Conservation (phyloP, 2,797 vertebrate species). For the Apogon talboti region DNA sequence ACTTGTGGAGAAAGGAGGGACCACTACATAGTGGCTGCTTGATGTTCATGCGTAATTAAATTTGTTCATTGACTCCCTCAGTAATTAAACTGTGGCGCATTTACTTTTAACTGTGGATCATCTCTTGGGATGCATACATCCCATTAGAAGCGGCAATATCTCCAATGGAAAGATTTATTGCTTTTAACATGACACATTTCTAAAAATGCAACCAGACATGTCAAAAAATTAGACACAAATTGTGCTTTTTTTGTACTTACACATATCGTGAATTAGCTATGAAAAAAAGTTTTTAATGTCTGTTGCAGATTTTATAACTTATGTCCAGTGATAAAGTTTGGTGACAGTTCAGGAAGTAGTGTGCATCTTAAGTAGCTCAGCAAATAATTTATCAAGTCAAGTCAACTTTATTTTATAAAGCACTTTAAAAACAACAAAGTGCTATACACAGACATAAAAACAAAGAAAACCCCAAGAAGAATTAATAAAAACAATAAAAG, state of each 20-base stretch:
- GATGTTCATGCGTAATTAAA: slow-evolving; percentile 73
- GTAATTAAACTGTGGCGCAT: slow-evolving; percentile 59
- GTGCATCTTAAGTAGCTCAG: background rate
- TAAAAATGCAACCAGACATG: slow-evolving; percentile 1
- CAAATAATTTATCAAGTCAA: no score
- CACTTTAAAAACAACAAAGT: no score
- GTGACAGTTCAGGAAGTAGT: background rate
- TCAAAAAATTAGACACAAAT: background rate
- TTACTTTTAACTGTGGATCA: slow-evolving; percentile 58
- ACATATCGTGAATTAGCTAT: background rate
- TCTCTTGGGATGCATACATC: slow-evolving; percentile 45
- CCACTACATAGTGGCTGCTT: slow-evolving; percentile 49
- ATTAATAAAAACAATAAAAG: no score
- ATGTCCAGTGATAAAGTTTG: background rate
- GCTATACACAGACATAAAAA: no score
- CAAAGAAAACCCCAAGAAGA: no score
- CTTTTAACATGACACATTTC: slow-evolving; percentile 2
- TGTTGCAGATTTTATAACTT: background rate
- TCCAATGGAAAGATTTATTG: slow-evolving; percentile 11
- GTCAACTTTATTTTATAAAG: no score
- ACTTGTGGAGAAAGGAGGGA: slow-evolving; percentile 27
- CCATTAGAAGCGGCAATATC: slow-evolving; percentile 39
- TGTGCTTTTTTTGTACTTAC: background rate
- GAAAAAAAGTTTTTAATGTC: no score
- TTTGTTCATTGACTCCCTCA: slow-evolving; percentile 64